phyloP scores from a whole-genome alignment of 1,140 invertebrate genomes.

The Carcinoscorpius rotundicauda region DNA sequence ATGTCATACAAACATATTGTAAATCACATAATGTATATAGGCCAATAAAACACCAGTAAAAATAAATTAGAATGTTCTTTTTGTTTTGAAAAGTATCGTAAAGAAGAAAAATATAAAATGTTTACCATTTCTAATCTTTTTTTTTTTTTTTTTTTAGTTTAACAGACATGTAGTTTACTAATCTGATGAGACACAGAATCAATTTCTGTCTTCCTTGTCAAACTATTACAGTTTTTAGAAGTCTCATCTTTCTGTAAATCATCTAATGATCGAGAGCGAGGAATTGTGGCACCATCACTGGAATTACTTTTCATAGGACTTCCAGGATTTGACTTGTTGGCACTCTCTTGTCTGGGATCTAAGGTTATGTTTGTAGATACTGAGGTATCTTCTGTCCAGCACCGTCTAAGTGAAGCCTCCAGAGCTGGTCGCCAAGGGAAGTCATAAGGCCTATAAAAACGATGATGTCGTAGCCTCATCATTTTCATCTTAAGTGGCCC shows the following conservation, averaged over 20 bases:
- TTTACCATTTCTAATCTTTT: too few relatives aligned
- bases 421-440: background rate
- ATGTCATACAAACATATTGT: too few relatives aligned
- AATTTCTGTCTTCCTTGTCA: slow-evolving; percentile 7
- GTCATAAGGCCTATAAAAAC: slow-evolving; percentile 7
- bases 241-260: slow-evolving; percentile 13
- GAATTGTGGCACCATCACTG: slow-evolving; percentile 9
- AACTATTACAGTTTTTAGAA: background rate
- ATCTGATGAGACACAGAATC: slow-evolving; percentile 16
- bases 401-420: background rate
- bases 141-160: background rate
- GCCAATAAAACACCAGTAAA: too few relatives aligned
- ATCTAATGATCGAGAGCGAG: slow-evolving; percentile 16
- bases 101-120: too few relatives aligned
- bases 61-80: too few relatives aligned
- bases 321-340: slow-evolving; percentile 18
- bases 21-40: too few relatives aligned
- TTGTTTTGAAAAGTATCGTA: too few relatives aligned
- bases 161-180: slow-evolving; percentile 17
- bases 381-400: slow-evolving; percentile 1
- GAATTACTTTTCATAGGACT: slow-evolving; percentile 17
- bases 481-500: background rate
- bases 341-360: slow-evolving; percentile 13
- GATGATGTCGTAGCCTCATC: background rate
- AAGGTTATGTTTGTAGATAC: slow-evolving; percentile 5